A percentile compares a stretch with the other conserved stretches of the same genome.
Conservation (phyloP, 2,888 invertebrate genomes). For the Amorpha juglandis region DNA sequence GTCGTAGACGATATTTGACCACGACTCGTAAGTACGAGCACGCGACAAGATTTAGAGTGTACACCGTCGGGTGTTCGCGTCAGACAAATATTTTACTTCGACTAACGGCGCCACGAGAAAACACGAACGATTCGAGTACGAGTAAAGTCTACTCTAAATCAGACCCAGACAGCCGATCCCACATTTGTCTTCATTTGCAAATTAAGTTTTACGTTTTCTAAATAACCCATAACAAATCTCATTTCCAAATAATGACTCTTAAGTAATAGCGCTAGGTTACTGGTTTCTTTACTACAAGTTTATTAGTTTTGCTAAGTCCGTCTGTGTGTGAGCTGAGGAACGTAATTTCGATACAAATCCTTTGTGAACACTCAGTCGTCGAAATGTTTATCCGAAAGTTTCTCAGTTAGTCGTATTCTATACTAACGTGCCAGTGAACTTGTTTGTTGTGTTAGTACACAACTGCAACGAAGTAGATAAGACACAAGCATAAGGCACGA, state of each 20-base stretch:
- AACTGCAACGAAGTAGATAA: conserved; percentile 63
- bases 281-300: not conserved
- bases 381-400: conserved; percentile 46
- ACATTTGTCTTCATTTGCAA: conserved; percentile 1
- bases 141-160: conserved; percentile 14
- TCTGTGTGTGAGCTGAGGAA: not conserved
- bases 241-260: not conserved
- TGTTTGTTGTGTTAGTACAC: conserved; percentile 57
- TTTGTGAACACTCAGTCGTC: conserved; percentile 9
- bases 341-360: conserved; percentile 28
- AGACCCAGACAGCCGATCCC: not conserved
- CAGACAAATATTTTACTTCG: conserved; percentile 77
- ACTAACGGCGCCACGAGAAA: conserved; percentile 60
- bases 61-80: conserved; percentile 52
- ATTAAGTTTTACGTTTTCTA: not conserved
- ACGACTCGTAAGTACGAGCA: conserved; percentile 56
- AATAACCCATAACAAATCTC: not conserved
- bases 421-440: conserved; percentile 70
- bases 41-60: conserved; percentile 77
- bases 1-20: conserved; percentile 27
- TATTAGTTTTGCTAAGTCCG: conserved; percentile 10
- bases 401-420: conserved; percentile 45
- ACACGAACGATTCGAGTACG: conserved; percentile 31
- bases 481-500: conserved; percentile 48
- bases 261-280: not conserved